phyloP scores from a whole-genome alignment of 2,888 invertebrate genomes.

The Ormia ochracea region DNA sequence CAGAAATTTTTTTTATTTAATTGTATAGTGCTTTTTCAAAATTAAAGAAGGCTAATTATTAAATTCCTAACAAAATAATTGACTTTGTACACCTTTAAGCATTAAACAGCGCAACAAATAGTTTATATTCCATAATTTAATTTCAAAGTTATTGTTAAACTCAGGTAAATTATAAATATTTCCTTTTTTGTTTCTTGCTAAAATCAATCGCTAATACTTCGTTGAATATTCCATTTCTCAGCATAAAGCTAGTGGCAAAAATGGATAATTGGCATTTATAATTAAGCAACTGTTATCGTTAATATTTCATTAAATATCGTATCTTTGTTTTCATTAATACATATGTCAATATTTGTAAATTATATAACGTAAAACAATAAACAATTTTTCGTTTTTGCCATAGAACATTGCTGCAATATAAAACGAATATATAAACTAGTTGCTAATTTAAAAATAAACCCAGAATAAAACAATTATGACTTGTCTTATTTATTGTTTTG shows the following conservation, averaged over 20 bases:
- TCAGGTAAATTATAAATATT: constrained; percentile 58
- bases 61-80: too few species aligned
- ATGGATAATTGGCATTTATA: background rate
- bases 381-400: background rate
- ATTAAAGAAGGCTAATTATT: too few species aligned
- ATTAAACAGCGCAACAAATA: constrained; percentile 45
- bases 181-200: constrained; percentile 25
- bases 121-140: constrained; percentile 1
- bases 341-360: too few species aligned
- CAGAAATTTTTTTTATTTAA: background rate
- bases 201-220: constrained; percentile 1
- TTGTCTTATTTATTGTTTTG: background rate
- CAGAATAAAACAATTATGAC: background rate
- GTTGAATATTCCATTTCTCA: background rate
- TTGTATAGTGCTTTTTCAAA: too few species aligned
- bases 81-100: constrained; percentile 8
- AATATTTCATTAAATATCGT: too few species aligned
- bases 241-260: background rate
- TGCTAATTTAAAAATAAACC: constrained; percentile 14
- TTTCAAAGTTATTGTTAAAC: constrained; percentile 61
- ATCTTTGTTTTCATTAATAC: too few species aligned
- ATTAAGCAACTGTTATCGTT: background rate
- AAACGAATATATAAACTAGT: background rate
- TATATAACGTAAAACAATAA: background rate
- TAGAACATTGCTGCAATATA: background rate